Conservation (phyloP, 2,888 invertebrate species). For the Eulithis testata region DNA sequence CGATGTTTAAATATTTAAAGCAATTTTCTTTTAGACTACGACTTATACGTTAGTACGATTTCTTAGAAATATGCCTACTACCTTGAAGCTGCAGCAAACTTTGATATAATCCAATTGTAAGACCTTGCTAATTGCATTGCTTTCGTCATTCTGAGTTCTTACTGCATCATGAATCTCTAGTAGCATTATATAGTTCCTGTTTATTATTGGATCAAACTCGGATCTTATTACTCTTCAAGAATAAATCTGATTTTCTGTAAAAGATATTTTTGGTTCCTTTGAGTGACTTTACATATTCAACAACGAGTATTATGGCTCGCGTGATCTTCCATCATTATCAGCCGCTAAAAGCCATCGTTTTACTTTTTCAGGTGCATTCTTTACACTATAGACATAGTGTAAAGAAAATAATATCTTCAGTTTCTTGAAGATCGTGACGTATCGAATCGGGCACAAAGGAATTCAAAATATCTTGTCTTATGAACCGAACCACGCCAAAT, state of each 20-base stretch:
- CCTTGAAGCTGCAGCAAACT: conserved; percentile 21
- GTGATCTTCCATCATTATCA: too few species aligned
- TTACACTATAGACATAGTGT: too few species aligned
- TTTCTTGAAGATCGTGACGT: conserved; percentile 7
- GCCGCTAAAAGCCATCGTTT: too few species aligned
- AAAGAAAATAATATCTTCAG: background rate
- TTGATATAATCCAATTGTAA: conserved; percentile 30
- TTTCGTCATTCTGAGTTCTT: conserved; percentile 27
- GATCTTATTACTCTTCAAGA: background rate
- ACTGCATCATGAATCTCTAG: conserved; percentile 19
- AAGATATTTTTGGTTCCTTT: too few species aligned
- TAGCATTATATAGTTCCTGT: background rate
- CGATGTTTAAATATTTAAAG: background rate
- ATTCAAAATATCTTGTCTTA: conserved; percentile 16
- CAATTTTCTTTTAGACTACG: background rate
- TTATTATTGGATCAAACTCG: conserved; percentile 1
- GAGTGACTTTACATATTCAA: too few species aligned
- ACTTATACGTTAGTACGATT: background rate
- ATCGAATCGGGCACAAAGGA: conserved; percentile 19
- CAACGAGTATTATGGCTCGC: too few species aligned
- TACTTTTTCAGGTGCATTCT: too few species aligned
- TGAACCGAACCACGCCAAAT: conserved; percentile 24
- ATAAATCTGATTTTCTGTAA: background rate
- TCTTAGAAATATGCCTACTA: conserved; percentile 3
- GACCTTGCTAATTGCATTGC: conserved; percentile 32